These are phyloP conservation scores for Podarcis muralis DNA, from an alignment of 2,113 vertebrate species.

Conservation along the genomic window DNA sequence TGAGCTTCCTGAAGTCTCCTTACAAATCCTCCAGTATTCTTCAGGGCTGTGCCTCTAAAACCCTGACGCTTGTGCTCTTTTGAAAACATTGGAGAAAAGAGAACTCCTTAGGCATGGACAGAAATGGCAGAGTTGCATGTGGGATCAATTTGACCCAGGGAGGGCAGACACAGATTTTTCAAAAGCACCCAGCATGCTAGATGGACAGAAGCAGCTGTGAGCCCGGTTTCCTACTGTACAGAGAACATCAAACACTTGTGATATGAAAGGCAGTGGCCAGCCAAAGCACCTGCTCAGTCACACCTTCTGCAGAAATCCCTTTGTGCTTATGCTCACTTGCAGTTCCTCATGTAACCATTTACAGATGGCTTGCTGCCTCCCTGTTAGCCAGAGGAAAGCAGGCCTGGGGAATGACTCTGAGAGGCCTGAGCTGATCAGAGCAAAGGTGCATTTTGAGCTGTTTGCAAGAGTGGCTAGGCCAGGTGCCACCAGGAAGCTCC, in stretches of 20 bases:
- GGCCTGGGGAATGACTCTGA: not conserved
- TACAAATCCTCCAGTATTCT: no score
- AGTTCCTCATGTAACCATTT: no score
- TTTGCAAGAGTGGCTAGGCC: not conserved
- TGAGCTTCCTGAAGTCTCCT: no score
- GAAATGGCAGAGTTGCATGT: no score
- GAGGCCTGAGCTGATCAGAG: no score
- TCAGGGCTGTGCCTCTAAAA: no score
- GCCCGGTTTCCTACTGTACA: not conserved
- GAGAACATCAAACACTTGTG: not conserved
- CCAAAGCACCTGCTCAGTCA: not conserved
- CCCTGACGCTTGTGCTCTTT: no score
- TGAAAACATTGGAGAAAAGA: no score
- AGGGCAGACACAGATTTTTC: not conserved
- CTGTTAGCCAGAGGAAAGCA: not conserved
- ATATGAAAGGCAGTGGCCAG: not conserved
- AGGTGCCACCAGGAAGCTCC: not conserved
- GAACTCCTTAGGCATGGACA: no score
- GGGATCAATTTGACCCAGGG: no score
- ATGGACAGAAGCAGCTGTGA: not conserved
- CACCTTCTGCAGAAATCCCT: not conserved
- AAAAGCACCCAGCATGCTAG: not conserved
- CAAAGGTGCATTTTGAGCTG: not conserved
- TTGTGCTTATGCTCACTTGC: not conserved
- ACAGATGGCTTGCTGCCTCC: not conserved